These are phyloP conservation scores for Drosophila punjabiensis DNA, from an alignment of 1,140 invertebrate species.

Conservation along the genomic window DNA sequence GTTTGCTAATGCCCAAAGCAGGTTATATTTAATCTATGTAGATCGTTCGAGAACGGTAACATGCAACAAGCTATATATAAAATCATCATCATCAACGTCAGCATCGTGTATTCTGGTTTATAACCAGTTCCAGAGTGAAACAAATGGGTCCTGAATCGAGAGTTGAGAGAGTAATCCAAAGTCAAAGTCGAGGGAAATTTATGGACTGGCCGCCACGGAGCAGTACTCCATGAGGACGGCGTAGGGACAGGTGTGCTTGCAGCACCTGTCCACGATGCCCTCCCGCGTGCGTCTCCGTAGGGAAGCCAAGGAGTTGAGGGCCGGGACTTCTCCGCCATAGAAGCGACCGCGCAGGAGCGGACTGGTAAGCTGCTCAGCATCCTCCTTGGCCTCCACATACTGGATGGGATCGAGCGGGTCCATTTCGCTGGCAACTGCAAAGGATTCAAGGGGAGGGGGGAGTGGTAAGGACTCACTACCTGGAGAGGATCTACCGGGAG, in stretches of 20 bases:
- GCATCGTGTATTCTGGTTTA: conserved; percentile 1
- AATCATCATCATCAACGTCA: neutral
- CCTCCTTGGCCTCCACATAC: conserved; percentile 60
- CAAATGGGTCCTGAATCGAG: neutral
- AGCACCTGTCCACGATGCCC: conserved; percentile 73
- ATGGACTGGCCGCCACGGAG: conserved; percentile 21
- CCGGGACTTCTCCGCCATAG: conserved; percentile 28
- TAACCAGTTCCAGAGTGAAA: conserved; percentile 24
- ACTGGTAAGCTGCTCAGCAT: conserved; percentile 2
- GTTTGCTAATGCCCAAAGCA: conserved; percentile 32
- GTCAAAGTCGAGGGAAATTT: neutral
- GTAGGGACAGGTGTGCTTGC: conserved; percentile 41
- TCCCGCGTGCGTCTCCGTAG: conserved; percentile 60
- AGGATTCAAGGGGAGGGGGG: neutral
- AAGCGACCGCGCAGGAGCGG: conserved; percentile 23
- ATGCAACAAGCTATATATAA: conserved; percentile 41
- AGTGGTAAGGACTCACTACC: no score
- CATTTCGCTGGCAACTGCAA: conserved; percentile 45
- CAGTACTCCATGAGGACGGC: conserved; percentile 61
- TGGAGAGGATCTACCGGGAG: neutral
- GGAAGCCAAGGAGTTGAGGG: conserved; percentile 49
- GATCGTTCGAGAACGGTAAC: conserved; percentile 29
- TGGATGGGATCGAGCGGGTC: conserved; percentile 65
- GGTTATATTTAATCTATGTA: conserved; percentile 31
- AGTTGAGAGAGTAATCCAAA: neutral